These are phyloP conservation scores for Pyrochroa serraticornis DNA, from an alignment of 2,888 invertebrate species.

Conservation along the genomic window DNA sequence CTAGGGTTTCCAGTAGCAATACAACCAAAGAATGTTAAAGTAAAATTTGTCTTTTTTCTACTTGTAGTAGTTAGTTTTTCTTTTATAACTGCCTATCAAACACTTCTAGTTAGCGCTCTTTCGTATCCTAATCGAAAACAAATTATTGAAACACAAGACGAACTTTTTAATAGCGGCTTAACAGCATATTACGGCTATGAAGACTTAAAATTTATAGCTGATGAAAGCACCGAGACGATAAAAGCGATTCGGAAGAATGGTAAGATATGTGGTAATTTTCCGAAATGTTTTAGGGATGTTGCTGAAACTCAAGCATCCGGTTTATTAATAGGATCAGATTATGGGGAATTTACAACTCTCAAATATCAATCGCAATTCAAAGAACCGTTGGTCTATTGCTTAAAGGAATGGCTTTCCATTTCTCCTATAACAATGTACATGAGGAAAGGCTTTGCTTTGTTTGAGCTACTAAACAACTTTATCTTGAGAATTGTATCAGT, in stretches of 20 bases:
- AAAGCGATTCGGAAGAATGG: not conserved
- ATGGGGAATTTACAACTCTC: slow-evolving; percentile 37
- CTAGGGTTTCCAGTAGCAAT: slow-evolving; percentile 30
- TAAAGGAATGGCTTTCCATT: slow-evolving; percentile 40
- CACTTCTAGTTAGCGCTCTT: slow-evolving; percentile 20
- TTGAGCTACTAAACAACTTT: no score
- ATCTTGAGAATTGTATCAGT: no score
- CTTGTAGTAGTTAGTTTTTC: slow-evolving; percentile 34
- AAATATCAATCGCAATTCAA: slow-evolving; percentile 39
- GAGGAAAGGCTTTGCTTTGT: slow-evolving; percentile 41
- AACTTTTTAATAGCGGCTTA: not conserved
- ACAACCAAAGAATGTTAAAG: slow-evolving; percentile 27
- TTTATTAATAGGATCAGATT: slow-evolving; percentile 38
- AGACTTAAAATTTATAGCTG: not conserved
- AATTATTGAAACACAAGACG: not conserved
- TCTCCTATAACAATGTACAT: slow-evolving; percentile 46
- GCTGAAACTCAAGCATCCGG: slow-evolving; percentile 14
- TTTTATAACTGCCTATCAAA: slow-evolving; percentile 31
- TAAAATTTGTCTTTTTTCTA: slow-evolving; percentile 30
- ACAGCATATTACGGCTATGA: not conserved
- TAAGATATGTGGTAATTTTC: not conserved
- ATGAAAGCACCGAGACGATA: not conserved
- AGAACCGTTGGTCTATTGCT: slow-evolving; percentile 38
- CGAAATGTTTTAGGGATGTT: not conserved
- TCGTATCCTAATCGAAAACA: not conserved